Base-by-base conservation (phyloP, 2,797 vertebrate species). In the Garrulus glandarius region DNA sequence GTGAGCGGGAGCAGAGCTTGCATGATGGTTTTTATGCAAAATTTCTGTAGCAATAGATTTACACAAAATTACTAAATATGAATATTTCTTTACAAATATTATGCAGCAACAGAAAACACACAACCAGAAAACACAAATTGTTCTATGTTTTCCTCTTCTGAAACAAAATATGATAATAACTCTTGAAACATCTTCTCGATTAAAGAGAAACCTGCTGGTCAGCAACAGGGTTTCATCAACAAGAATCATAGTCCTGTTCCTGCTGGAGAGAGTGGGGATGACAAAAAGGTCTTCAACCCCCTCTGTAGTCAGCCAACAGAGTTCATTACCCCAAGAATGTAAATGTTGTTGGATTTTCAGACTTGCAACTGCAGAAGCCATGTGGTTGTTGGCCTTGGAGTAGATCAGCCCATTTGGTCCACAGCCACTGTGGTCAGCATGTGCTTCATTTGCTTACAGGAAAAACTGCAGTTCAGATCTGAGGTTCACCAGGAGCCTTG, bases 371-470 rank as follows among this genome's bases (percentile, higher is more conserved):
- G 3, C 27, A 56, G 60, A 60, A 82, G 19, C 9, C 3, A 2
- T 3, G 0, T 59, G 32, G 64, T 27, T 78, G 24, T 36, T 75
- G 76, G 23, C 43, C 68, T 70, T 3, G 3, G 36, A 91, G 26
- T 9, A 50, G 43, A 57, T 17, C 41, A 53, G 6, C 30, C 61
- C 6, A 1, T 79, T 79, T 65, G 18, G 47, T 47, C 10, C 17
- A 14, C 24, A 55, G 36, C 11, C 27, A 6, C 1, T 0, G 1
- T 32, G 27, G 26, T 65, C 68, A 46, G 34, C 56, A n/a, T 0
- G 0, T 37, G 14, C 37, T 67, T 55, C 26, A 30, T 41, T 39
- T 84, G 16, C 46, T 68, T 24, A 13, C 26, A 49, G 55, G 19
- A 89, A 49, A 53, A 91, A 23, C 9, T 59, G 22, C n/a, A 39